Conservation (phyloP, 2,113 vertebrate genomes). For the Fulica atra region DNA sequence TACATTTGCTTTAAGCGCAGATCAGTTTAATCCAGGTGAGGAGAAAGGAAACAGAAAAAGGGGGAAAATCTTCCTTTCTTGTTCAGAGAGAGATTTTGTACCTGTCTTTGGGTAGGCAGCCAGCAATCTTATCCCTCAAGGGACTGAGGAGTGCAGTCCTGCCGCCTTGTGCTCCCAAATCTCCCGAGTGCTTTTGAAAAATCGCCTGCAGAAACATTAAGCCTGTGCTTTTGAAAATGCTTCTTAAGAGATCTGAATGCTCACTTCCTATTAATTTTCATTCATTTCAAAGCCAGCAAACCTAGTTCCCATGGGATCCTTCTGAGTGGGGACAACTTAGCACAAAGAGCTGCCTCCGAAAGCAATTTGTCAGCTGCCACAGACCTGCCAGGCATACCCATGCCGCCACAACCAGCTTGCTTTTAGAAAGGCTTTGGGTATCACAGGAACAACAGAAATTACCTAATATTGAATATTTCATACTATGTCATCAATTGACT, state of each 20-base stretch:
- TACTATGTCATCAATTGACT: neutral
- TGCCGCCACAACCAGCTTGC: neutral
- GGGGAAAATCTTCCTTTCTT: neutral
- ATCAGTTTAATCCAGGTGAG: neutral
- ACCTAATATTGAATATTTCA: neutral
- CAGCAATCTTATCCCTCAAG: neutral
- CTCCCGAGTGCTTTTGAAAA: neutral
- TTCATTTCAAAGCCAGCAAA: neutral
- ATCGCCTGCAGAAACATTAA: neutral
- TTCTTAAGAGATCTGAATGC: neutral
- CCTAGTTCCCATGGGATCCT: neutral
- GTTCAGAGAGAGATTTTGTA: neutral
- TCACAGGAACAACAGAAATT: neutral
- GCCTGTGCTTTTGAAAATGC: neutral
- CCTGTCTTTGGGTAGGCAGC: neutral
- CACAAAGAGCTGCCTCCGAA: neutral
- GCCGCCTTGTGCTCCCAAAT: neutral
- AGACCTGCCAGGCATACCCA: neutral
- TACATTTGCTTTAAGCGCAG: neutral
- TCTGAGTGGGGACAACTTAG: neutral
- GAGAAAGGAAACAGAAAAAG: neutral
- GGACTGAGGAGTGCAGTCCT: neutral
- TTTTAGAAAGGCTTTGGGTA: neutral
- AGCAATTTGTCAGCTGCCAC: neutral
- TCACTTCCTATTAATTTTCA: neutral